Percentiles rank a stretch among this genome's conserved stretches.
phyloP scores from a whole-genome alignment of 2,797 vertebrate species.

The Rachycentron canadum region DNA sequence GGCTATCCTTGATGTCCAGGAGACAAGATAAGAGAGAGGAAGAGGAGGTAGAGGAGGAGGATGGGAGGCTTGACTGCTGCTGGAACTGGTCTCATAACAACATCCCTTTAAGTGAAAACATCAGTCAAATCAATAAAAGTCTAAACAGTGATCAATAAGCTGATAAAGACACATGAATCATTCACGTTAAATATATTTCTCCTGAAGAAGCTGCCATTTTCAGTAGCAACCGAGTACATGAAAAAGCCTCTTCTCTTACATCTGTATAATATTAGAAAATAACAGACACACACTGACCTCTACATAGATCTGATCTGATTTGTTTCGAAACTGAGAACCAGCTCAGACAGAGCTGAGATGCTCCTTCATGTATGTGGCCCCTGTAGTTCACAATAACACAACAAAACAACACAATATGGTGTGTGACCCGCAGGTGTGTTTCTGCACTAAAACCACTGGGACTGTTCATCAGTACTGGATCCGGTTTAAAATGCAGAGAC shows the following conservation, averaged over 20 bases:
- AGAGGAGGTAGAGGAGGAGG: not conserved
- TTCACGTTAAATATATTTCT: no score
- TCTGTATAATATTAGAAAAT: not conserved
- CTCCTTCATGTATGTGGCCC: not conserved
- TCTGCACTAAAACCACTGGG: not conserved
- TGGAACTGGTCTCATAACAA: not conserved
- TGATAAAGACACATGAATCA: not conserved
- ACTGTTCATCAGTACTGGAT: not conserved
- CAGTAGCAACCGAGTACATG: not conserved
- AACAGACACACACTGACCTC: no score
- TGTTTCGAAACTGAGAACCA: no score
- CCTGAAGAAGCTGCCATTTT: not conserved
- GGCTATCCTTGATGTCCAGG: not conserved
- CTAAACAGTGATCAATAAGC: not conserved
- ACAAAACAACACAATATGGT: conserved; percentile 3
- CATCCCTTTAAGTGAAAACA: not conserved
- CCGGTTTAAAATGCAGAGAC: not conserved
- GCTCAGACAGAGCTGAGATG: no score
- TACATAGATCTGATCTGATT: no score
- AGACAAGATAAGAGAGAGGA: not conserved
- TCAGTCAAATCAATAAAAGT: not conserved
- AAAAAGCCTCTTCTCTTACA: not conserved
- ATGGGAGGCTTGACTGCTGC: not conserved
- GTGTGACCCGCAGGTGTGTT: not conserved
- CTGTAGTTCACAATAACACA: conserved; percentile 32